A percentile compares a stretch with the other conserved stretches of the same genome.
Evolutionary conservation across 2,113 vertebrate species (phyloP).

Genomic region (Chaenocephalus aceratus): DNA sequence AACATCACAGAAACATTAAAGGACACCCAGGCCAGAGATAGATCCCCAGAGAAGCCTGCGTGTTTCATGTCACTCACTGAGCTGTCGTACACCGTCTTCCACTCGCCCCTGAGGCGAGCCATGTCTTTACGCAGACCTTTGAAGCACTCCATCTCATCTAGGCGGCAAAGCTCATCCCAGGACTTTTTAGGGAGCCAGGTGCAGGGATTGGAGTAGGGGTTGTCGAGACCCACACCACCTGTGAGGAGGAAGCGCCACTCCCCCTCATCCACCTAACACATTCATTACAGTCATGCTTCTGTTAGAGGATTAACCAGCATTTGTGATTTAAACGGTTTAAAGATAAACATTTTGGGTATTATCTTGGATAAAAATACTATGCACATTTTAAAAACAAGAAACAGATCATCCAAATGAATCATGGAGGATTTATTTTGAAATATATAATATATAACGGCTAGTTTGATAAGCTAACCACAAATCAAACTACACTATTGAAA

Average conservation of each 20-base stretch:
- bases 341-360: conserved; percentile 7
- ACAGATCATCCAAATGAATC: conserved; percentile 13
- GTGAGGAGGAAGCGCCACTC: conserved; percentile 93
- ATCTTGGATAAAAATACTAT: background rate
- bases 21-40: background rate
- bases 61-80: conserved; percentile 77
- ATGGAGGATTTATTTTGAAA: background rate
- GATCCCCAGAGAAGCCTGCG: background rate
- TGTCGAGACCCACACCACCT: conserved; percentile 90
- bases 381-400: conserved; percentile 9
- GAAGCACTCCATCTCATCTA: conserved; percentile 85
- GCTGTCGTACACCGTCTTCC: conserved; percentile 91
- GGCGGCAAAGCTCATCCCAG: conserved; percentile 91
- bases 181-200: conserved; percentile 89
- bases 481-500: background rate
- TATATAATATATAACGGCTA: background rate
- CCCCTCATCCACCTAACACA: conserved; percentile 83
- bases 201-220: conserved; percentile 87
- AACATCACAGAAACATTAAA: background rate
- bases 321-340: conserved; percentile 4
- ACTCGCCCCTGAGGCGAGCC: conserved; percentile 81
- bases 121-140: conserved; percentile 84
- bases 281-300: conserved; percentile 2
- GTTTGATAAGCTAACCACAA: conserved; percentile 3
- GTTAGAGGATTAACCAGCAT: background rate